Evolutionary conservation across 2,113 vertebrate genomes (phyloP).

Genomic region (Connochaetes taurinus): DNA sequence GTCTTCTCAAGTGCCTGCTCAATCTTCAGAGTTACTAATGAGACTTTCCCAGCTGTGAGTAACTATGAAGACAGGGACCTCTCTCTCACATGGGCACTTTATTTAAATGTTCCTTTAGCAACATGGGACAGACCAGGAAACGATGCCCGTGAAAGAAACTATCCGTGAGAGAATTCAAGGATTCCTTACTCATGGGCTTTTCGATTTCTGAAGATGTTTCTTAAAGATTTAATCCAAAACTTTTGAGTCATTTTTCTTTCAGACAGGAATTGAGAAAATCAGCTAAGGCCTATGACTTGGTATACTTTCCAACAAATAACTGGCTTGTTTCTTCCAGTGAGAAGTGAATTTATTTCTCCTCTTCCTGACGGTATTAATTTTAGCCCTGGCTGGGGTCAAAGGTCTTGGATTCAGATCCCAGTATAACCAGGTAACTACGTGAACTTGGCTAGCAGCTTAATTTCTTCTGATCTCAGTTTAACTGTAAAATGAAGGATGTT

Average conservation of each 20-base stretch:
- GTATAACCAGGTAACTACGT: not conserved
- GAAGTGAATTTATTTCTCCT: not conserved
- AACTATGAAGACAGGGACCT: not conserved
- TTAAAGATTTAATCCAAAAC: not conserved
- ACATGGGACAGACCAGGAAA: not conserved
- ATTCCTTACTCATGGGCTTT: not conserved
- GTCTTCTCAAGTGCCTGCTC: not conserved
- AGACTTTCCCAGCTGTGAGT: not conserved
- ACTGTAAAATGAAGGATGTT: not conserved
- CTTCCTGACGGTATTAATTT: not conserved
- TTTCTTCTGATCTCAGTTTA: not conserved
- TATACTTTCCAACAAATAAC: not conserved
- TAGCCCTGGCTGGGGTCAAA: not conserved
- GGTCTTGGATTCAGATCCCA: not conserved
- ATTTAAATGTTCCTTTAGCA: not conserved
- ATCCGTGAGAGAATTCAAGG: not conserved
- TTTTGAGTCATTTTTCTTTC: not conserved
- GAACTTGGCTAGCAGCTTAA: not conserved
- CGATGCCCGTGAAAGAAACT: accelerated
- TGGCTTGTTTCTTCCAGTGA: not conserved
- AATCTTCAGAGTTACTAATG: not conserved
- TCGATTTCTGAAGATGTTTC: not conserved
- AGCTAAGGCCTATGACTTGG: not conserved
- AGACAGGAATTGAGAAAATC: not conserved
- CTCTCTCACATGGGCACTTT: not conserved